Evolutionary conservation across 2,797 vertebrate species (phyloP).

Genomic region (Ctenochaetus hawaiiensis): DNA sequence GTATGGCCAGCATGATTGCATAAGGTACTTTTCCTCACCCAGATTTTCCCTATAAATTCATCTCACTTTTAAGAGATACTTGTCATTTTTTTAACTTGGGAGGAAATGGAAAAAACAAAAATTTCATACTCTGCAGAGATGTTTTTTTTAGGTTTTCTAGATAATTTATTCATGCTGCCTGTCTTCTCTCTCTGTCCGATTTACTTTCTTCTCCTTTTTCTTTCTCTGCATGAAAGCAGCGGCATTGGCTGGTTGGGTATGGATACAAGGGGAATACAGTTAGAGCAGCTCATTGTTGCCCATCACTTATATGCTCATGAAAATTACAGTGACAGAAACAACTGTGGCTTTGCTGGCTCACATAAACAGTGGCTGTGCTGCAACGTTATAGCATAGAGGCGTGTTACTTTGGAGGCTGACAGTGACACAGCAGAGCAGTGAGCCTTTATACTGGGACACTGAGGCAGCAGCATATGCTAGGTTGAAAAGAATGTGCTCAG

Average conservation of each 20-base stretch:
- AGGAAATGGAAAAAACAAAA: background rate
- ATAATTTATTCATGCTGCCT: slow-evolving; percentile 32
- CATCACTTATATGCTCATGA: slow-evolving; percentile 14
- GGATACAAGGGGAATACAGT: slow-evolving; percentile 34
- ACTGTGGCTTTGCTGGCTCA: slow-evolving; percentile 16
- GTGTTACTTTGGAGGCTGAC: slow-evolving; percentile 30
- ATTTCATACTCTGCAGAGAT: background rate
- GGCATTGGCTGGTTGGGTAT: background rate
- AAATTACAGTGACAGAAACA: slow-evolving; percentile 42
- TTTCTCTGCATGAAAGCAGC: slow-evolving; percentile 13
- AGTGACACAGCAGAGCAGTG: slow-evolving; percentile 31
- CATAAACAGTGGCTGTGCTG: slow-evolving; percentile 17
- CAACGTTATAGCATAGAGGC: background rate
- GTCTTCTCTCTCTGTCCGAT: slow-evolving; percentile 18
- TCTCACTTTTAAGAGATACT: slow-evolving; percentile 1
- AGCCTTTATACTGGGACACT: slow-evolving; percentile 15
- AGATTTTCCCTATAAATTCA: slow-evolving; percentile 12
- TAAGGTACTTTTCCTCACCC: slow-evolving; percentile 1
- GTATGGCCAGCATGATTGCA: slow-evolving; percentile 19
- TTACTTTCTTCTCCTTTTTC: background rate
- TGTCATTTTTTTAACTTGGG: slow-evolving; percentile 1
- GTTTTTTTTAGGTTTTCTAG: background rate
- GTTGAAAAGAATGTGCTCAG: background rate
- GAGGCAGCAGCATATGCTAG: slow-evolving; percentile 7
- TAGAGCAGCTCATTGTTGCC: slow-evolving; percentile 17